Conservation (phyloP, 2,113 vertebrate genomes). For the Microcebus tavaratra region DNA sequence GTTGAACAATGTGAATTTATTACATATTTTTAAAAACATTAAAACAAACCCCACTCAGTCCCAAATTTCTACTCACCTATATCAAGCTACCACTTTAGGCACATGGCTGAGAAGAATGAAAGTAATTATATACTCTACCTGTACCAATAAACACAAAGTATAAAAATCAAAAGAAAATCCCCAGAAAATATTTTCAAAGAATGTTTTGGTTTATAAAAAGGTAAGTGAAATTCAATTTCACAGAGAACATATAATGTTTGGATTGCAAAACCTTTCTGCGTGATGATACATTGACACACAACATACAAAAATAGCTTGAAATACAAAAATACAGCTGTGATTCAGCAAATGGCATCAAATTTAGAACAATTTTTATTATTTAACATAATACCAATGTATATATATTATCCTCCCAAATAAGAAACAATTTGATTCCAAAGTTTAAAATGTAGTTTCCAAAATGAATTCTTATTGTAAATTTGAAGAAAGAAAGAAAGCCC, state of each 20-base stretch:
- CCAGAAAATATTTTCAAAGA: constrained; percentile 64
- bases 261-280: constrained; percentile 74
- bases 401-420: constrained; percentile 79
- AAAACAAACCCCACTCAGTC: background rate
- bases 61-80: background rate
- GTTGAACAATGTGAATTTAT: background rate
- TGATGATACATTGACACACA: constrained; percentile 71
- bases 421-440: constrained; percentile 70
- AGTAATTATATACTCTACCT: constrained; percentile 55
- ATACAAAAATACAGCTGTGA: constrained; percentile 87
- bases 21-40: background rate
- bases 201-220: constrained; percentile 80
- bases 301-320: constrained; percentile 79
- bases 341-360: constrained; percentile 84
- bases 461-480: constrained; percentile 78
- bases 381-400: constrained; percentile 81
- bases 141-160: constrained; percentile 62
- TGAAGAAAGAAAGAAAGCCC: constrained; percentile 50
- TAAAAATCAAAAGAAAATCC: constrained; percentile 68
- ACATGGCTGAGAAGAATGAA: constrained; percentile 16
- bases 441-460: constrained; percentile 78
- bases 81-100: constrained; percentile 44
- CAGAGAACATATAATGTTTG: constrained; percentile 62
- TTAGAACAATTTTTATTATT: constrained; percentile 86
- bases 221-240: constrained; percentile 79